Conservation (phyloP, 2,113 vertebrate species). For the Cyanoramphus novaezelandiae region DNA sequence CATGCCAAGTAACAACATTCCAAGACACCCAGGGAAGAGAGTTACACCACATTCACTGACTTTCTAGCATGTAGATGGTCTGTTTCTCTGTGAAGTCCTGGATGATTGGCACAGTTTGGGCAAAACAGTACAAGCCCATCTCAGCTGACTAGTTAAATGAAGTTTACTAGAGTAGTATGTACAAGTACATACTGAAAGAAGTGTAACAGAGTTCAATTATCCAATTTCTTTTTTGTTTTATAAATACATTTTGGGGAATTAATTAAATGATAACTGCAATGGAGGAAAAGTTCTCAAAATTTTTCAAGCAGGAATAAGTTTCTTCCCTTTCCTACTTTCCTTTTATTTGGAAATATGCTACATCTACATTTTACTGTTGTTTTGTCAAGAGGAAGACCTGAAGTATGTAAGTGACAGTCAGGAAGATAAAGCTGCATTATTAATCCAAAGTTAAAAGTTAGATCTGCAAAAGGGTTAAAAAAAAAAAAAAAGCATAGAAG, state of each 20-base stretch:
- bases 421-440: neutral
- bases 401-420: neutral
- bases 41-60: neutral
- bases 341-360: neutral
- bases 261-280: neutral
- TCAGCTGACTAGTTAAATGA: neutral
- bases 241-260: neutral
- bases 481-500: neutral
- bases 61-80: neutral
- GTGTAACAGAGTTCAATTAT: neutral
- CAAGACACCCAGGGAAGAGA: neutral
- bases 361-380: neutral
- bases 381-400: neutral
- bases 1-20: slow-evolving; percentile 30
- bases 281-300: neutral
- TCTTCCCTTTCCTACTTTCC: neutral
- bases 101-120: neutral
- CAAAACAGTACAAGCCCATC: neutral
- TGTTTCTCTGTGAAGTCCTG: neutral
- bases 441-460: neutral
- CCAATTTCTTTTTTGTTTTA: neutral
- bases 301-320: neutral
- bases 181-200: neutral
- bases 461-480: neutral
- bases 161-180: neutral